Evolutionary conservation across 2,113 vertebrate genomes (phyloP).

Genomic region (Crotalus helleri): DNA sequence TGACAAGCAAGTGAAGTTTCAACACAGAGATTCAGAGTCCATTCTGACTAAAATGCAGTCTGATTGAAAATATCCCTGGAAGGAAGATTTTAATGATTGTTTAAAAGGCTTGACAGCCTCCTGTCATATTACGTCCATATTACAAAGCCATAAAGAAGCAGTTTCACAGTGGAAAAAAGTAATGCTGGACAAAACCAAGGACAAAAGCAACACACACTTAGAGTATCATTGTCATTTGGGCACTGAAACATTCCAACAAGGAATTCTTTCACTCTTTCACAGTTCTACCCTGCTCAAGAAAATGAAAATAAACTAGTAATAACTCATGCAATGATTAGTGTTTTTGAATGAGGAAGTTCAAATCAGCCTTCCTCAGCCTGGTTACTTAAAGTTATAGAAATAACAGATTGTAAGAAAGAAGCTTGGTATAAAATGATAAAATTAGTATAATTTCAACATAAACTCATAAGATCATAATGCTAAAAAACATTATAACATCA

Average conservation of each 20-base stretch:
- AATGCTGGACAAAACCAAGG: conserved; percentile 52
- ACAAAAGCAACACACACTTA: conserved; percentile 25
- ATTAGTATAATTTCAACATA: background rate
- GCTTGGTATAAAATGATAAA: background rate
- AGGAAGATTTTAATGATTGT: conserved; percentile 46
- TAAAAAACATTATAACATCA: background rate
- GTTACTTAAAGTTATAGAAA: background rate
- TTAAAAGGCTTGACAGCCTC: conserved; percentile 53
- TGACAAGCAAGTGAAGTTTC: conserved; percentile 26
- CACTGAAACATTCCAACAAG: fast-evolving
- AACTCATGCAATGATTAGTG: background rate
- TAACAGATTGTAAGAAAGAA: background rate
- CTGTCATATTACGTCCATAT: conserved; percentile 46
- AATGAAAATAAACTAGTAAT: conserved; percentile 18
- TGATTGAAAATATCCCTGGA: conserved; percentile 51
- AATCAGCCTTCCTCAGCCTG: background rate
- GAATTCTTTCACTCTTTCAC: background rate
- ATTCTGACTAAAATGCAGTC: conserved; percentile 45
- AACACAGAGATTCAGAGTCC: conserved; percentile 26
- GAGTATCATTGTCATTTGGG: background rate
- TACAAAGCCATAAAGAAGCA: conserved; percentile 43
- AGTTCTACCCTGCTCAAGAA: conserved; percentile 18
- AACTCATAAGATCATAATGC: background rate
- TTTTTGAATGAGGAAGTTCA: background rate
- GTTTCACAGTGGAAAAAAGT: conserved; percentile 13